A percentile compares a stretch with the other conserved stretches of the same genome.
Conservation (phyloP, 2,797 vertebrate genomes). For the Morus bassanus region DNA sequence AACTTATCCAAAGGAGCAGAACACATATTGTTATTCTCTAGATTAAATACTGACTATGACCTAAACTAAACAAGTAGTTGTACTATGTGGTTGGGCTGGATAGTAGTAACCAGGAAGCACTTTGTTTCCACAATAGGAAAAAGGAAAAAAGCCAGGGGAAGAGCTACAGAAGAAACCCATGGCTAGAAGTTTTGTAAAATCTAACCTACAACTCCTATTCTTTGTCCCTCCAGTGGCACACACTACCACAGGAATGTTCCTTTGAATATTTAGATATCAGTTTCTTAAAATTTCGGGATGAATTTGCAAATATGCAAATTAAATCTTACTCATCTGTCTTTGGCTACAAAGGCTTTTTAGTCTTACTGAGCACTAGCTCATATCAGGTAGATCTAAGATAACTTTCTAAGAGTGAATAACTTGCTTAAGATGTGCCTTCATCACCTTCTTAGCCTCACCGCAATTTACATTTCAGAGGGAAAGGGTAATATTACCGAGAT, state of each 20-base stretch:
- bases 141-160: background rate
- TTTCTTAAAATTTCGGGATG: background rate
- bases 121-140: background rate
- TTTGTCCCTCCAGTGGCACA: background rate
- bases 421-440: background rate
- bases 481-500: background rate
- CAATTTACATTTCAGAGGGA: background rate
- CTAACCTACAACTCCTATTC: fast-evolving
- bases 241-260: background rate
- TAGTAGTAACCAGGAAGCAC: background rate
- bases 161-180: background rate
- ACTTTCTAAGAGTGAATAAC: background rate
- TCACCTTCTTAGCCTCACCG: background rate
- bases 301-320: background rate
- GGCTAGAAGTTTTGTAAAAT: background rate
- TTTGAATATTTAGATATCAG: background rate
- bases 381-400: background rate
- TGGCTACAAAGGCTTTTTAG: background rate
- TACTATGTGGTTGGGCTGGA: background rate
- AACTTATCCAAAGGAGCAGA: background rate
- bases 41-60: background rate
- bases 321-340: background rate
- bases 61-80: background rate
- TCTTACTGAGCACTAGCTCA: background rate
- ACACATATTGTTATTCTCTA: background rate